Conservation (phyloP, 2,797 vertebrate species). For the Acrossocheilus fasciatus region DNA sequence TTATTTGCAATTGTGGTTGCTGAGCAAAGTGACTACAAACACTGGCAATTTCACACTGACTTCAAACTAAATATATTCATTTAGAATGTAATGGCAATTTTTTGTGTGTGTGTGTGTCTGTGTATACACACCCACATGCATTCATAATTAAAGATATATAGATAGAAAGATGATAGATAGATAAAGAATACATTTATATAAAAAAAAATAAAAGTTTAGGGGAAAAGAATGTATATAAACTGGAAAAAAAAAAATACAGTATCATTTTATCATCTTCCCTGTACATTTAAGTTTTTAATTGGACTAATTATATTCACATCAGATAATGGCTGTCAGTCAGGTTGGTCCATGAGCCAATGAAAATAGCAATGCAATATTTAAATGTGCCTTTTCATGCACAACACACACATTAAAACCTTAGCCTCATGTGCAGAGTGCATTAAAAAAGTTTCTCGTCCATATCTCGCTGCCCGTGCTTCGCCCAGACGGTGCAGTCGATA, state of each 20-base stretch:
- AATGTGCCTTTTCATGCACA: constrained; percentile 1
- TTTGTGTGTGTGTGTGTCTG: no score
- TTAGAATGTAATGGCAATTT: neutral
- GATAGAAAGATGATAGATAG: neutral
- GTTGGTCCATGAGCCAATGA: neutral
- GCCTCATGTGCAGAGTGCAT: neutral
- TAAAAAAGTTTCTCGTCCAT: constrained; percentile 31
- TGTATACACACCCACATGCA: neutral
- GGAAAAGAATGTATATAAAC: neutral
- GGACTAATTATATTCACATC: neutral
- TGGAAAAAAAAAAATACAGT: neutral
- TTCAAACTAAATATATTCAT: neutral
- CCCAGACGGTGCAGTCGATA: constrained; percentile 39
- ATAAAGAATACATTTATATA: no score
- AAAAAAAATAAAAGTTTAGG: no score
- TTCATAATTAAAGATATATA: neutral
- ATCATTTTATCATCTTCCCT: neutral
- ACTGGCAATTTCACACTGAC: neutral
- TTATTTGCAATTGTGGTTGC: neutral
- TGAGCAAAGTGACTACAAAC: neutral
- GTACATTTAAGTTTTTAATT: neutral
- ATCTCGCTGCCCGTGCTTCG: constrained; percentile 19
- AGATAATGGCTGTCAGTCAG: neutral
- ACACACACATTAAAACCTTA: constrained; percentile 6
- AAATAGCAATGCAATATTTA: constrained; percentile 14